These are phyloP conservation scores for Caenorhabditis macrosperma DNA, from an alignment of 2,888 invertebrate species.

Conservation along the genomic window DNA sequence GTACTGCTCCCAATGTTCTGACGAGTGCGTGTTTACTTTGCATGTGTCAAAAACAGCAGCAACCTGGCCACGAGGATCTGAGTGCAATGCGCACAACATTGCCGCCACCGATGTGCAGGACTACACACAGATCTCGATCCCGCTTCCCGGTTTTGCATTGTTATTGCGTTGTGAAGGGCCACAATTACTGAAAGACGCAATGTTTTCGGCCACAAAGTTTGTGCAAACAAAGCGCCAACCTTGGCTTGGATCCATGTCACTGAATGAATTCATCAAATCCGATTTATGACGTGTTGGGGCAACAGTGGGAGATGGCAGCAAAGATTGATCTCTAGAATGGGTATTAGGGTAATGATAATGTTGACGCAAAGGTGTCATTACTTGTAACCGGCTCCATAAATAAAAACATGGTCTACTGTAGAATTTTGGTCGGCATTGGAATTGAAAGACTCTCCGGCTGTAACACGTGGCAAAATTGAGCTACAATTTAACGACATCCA, in stretches of 20 bases:
- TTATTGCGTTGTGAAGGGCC: conserved; percentile 84
- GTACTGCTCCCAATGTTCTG: not conserved
- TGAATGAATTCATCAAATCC: conserved; percentile 74
- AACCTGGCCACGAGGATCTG: conserved; percentile 82
- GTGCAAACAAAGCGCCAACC: conserved; percentile 55
- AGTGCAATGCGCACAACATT: conserved; percentile 72
- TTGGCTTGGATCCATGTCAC: conserved; percentile 76
- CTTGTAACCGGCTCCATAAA: conserved; percentile 70
- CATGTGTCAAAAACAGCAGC: conserved; percentile 84
- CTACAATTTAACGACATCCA: not conserved
- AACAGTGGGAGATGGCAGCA: conserved; percentile 67
- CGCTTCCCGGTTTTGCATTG: conserved; percentile 84
- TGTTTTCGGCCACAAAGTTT: conserved; percentile 11
- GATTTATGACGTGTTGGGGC: conserved; percentile 67
- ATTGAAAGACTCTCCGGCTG: conserved; percentile 66
- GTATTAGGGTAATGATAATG: not conserved
- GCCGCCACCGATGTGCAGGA: conserved; percentile 84
- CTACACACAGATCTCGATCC: conserved; percentile 84
- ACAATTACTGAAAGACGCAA: conserved; percentile 82
- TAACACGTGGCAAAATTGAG: conserved; percentile 13
- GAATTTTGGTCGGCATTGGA: conserved; percentile 72
- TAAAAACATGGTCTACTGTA: conserved; percentile 73
- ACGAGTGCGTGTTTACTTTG: conserved; percentile 43
- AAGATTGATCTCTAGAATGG: conserved; percentile 55
- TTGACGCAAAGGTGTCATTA: not conserved